Evolutionary conservation across 1,140 invertebrate species (phyloP), one percentile per base, ranked within the genome.

Genomic region (Lerema accius): DNA sequence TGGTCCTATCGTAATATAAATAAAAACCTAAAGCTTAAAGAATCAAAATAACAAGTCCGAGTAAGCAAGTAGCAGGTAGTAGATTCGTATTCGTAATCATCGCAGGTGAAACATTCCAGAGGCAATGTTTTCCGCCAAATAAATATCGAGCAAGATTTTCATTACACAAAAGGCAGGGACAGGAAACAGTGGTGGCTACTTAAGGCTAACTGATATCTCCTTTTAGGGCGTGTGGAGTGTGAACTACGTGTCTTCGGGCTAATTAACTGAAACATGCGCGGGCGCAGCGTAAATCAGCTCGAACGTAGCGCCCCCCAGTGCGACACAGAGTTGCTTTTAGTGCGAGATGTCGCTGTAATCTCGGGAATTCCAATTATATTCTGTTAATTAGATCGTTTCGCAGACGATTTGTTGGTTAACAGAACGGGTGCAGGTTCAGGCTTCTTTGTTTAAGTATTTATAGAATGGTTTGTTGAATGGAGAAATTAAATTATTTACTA

Each of bases 191-290:
- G 67, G 65, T 67, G 65, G 64, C 73, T 80, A 78, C 76, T 83
- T 80, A 86, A 76, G 77, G 78, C 80, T 77, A 82, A 83, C 82
- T 84, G 79, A 82, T 76, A 79, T 80, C 81, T 82, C 85, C 86
- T 86, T 86, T 86, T 76, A 73, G 80, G 81, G 50, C 45, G 67
- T 63, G 70, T 65, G 62, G 71, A 75, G 80, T 84, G 82, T 83
- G 82, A 86, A 86, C 71, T 67, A 73, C 82, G 70, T 87, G 81
- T 84, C 78, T 75, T 65, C 49, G 66, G 65, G 59, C 84, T 89
- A 86, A 89, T 89, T 86, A 89, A 89, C 71, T 74, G 76, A 76
- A 79, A 85, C 86, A 87, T 80, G 86, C 84, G 82, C 82, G 46
- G 64, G 80, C 76, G 82, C 82, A 69, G 73, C 80, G 80, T 86